Percentiles rank a stretch among this genome's conserved stretches.
These are phyloP conservation scores for Diplazon laetatorius DNA, from an alignment of 2,888 invertebrate genomes.

Conservation along the genomic window DNA sequence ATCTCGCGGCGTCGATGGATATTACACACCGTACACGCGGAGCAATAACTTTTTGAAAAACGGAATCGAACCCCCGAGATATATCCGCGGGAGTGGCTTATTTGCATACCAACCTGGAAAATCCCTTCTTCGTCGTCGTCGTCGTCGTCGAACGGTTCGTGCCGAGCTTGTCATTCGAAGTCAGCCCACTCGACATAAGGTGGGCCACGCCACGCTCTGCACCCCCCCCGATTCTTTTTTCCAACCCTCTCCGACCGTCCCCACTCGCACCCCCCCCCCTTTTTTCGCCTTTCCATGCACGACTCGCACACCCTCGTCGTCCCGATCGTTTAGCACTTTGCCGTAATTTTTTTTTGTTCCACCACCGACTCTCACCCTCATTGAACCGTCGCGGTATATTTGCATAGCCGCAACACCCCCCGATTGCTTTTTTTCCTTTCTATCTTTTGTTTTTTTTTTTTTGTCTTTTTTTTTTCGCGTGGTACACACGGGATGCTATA, in stretches of 20 bases:
- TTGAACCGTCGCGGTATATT: conserved; percentile 72
- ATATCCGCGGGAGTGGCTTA: conserved; percentile 80
- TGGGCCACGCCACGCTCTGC: conserved; percentile 70
- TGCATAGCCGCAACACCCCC: conserved; percentile 77
- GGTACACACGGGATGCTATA: not conserved
- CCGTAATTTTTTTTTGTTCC: conserved; percentile 78
- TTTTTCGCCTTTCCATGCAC: conserved; percentile 51
- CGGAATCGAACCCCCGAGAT: conserved; percentile 82
- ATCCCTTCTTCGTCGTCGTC: conserved; percentile 74
- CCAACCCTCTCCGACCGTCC: conserved; percentile 37
- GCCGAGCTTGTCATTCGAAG: conserved; percentile 74
- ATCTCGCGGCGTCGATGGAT: conserved; percentile 73
- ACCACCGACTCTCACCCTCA: conserved; percentile 69
- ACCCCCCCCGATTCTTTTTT: conserved; percentile 50
- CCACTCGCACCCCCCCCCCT: conserved; percentile 69
- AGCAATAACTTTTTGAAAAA: conserved; percentile 79
- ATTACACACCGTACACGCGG: conserved; percentile 76
- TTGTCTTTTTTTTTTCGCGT: not conserved
- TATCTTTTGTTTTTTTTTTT: conserved; percentile 50
- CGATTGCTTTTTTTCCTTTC: conserved; percentile 45
- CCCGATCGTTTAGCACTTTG: conserved; percentile 82
- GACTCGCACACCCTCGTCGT: conserved; percentile 67
- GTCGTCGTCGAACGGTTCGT: conserved; percentile 54
- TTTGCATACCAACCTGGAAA: conserved; percentile 80
- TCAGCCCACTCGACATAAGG: conserved; percentile 82